Base-by-base conservation (phyloP, 1,140 invertebrate species). In the Papilio glaucus region DNA sequence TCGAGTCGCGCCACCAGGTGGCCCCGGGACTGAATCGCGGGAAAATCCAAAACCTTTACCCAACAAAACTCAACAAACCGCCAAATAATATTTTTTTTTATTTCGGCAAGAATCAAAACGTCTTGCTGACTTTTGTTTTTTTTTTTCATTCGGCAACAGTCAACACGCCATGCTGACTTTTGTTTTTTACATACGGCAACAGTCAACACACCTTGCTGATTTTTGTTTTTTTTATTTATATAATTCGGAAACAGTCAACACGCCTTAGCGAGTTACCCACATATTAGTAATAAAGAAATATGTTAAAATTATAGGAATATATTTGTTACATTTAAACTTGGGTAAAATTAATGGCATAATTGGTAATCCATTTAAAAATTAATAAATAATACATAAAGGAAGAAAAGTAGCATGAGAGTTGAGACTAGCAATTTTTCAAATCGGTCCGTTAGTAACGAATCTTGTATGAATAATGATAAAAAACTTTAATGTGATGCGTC, bases 1-100 rank as follows among this genome's bases (percentile, higher is more conserved):
- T 99, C 98, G 93, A 99, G 94, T 90, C 98, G 96, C 84, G 98
- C 97, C 85, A 98, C 97, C 92, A 98, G 96, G 94, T 99, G 98
- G 93, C 98, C 98, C 90, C 98, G 96, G 81, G 97, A 96, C 98
- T 99, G 94, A 83, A 73, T 63, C 70, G 71, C 63, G 39, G 65
- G 24, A 68, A 68, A 39, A 68, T 26, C 26, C 65, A 18, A 68
- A 68, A 41, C 45, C 21, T 29, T 42, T 26, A 26, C 26, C 65
- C 37, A n/a, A n/a, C 37, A 68, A 68, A 68, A 68, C 65, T 68
- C 13, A 21, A 49, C 12, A 68, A 26, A 18, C 63, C 41, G 21
- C 39, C 38, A 26, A 41, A 24, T 68, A 8, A 18, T 24, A 24
- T 9, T 53, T 18, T 53, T 24, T 9, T 21, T 10, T 49, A 24